These are phyloP conservation scores for Rutilus rutilus DNA, from an alignment of 2,113 vertebrate species.

Conservation along the genomic window DNA sequence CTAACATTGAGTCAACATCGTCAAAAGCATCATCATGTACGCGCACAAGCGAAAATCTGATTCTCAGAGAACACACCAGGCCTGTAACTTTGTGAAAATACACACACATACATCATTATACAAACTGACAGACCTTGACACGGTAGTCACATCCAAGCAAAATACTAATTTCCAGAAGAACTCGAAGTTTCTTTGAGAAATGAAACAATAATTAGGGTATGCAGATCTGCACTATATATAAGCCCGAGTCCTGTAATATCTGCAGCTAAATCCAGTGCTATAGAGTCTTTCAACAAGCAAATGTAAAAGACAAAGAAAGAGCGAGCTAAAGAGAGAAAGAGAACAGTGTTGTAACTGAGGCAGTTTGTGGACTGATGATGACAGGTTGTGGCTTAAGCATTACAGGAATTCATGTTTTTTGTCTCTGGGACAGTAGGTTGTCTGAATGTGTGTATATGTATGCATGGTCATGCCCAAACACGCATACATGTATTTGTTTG, in stretches of 20 bases:
- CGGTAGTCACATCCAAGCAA: conserved; percentile 32
- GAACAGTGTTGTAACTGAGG: conserved; percentile 37
- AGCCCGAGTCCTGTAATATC: conserved; percentile 37
- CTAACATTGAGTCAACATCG: conserved; percentile 40
- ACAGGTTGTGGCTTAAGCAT: conserved; percentile 51
- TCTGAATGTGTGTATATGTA: conserved; percentile 11
- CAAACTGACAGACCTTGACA: conserved; percentile 25
- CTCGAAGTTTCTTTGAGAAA: neutral
- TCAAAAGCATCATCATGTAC: conserved; percentile 17
- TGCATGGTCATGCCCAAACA: neutral
- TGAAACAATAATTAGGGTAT: conserved; percentile 38
- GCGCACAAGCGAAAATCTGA: neutral
- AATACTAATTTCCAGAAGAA: conserved; percentile 32
- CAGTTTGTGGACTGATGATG: conserved; percentile 52
- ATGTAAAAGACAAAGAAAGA: conserved; percentile 25
- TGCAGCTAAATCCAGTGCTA: conserved; percentile 26
- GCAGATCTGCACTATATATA: conserved; percentile 49
- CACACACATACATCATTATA: conserved; percentile 35
- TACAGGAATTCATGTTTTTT: conserved; percentile 50
- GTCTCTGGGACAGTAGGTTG: conserved; percentile 34
- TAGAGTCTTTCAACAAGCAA: conserved; percentile 22
- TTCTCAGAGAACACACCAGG: conserved; percentile 14
- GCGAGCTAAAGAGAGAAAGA: conserved; percentile 26
- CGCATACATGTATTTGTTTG: conserved; percentile 33
- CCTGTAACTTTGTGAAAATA: conserved; percentile 41